A percentile compares a stretch with the other conserved stretches of the same genome.
Evolutionary conservation across 2,113 vertebrate genomes (phyloP).

Genomic region (Myotis yumanensis): DNA sequence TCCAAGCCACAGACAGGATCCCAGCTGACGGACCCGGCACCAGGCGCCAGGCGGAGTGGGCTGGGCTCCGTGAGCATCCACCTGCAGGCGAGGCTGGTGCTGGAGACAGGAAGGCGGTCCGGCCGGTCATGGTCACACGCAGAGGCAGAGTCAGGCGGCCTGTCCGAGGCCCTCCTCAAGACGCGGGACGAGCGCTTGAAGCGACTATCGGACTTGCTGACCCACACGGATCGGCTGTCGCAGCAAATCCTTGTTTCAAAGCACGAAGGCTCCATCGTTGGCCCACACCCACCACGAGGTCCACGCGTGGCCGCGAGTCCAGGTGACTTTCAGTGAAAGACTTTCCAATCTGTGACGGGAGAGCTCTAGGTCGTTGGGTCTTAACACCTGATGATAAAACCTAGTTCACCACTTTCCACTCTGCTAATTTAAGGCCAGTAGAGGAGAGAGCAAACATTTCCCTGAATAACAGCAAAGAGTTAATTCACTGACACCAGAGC

Average conservation of each 20-base stretch:
- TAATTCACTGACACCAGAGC: background rate
- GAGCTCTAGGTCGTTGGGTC: background rate
- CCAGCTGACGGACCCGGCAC: no score
- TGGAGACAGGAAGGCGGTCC: background rate
- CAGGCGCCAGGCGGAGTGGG: no score
- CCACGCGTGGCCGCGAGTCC: background rate
- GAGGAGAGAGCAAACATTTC: background rate
- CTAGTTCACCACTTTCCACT: background rate
- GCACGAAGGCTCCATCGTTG: background rate
- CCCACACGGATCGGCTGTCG: background rate
- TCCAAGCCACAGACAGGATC: background rate
- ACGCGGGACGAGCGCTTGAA: background rate
- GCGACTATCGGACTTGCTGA: background rate
- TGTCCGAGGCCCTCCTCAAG: background rate
- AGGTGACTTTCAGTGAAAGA: background rate
- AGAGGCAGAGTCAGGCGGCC: background rate
- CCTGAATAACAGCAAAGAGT: background rate
- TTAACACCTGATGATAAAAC: background rate
- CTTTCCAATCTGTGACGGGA: background rate
- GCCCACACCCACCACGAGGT: rapidly evolving
- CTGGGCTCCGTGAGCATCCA: background rate
- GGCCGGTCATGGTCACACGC: background rate
- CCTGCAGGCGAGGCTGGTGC: background rate
- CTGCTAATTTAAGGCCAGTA: background rate
- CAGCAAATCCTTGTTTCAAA: background rate